Percentiles rank a stretch among this genome's conserved stretches.
Evolutionary conservation across 2,888 invertebrate species (phyloP).

Genomic region (Leptinotarsa tumamoca): DNA sequence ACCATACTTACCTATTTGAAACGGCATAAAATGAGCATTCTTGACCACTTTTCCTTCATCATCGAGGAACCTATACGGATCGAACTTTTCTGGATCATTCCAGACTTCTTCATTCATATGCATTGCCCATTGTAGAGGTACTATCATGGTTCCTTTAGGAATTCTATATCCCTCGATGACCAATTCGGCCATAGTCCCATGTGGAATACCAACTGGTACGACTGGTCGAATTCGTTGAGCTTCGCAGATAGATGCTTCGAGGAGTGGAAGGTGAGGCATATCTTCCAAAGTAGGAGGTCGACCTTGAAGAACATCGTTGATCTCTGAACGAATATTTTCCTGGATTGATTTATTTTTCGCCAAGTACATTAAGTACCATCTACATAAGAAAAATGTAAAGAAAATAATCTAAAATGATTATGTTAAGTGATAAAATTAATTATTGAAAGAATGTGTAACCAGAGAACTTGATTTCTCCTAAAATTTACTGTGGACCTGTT

Average conservation of each 20-base stretch:
- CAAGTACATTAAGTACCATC: conserved; percentile 85
- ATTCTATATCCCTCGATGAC: conserved; percentile 70
- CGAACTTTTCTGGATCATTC: conserved; percentile 76
- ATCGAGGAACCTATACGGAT: conserved; percentile 78
- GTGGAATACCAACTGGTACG: conserved; percentile 87
- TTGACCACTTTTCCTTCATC: conserved; percentile 73
- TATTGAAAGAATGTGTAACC: too few species aligned
- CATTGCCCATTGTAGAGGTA: conserved; percentile 85
- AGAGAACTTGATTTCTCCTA: too few species aligned
- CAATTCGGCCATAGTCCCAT: conserved; percentile 74
- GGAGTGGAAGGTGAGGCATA: conserved; percentile 69
- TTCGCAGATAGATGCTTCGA: conserved; percentile 83
- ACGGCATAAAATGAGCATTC: conserved; percentile 82
- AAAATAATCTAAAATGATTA: not conserved
- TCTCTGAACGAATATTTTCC: conserved; percentile 72
- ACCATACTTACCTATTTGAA: conserved; percentile 77
- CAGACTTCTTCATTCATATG: conserved; percentile 79
- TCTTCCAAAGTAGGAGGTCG: conserved; percentile 70
- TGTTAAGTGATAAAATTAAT: too few species aligned
- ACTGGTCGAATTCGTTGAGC: conserved; percentile 83
- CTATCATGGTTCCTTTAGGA: conserved; percentile 78
- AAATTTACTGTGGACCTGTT: too few species aligned
- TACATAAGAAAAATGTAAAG: conserved; percentile 37
- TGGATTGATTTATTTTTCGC: conserved; percentile 75
- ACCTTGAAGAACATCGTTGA: conserved; percentile 61